Conservation (phyloP, 2,888 invertebrate species). For the Brachylomia viminalis region DNA sequence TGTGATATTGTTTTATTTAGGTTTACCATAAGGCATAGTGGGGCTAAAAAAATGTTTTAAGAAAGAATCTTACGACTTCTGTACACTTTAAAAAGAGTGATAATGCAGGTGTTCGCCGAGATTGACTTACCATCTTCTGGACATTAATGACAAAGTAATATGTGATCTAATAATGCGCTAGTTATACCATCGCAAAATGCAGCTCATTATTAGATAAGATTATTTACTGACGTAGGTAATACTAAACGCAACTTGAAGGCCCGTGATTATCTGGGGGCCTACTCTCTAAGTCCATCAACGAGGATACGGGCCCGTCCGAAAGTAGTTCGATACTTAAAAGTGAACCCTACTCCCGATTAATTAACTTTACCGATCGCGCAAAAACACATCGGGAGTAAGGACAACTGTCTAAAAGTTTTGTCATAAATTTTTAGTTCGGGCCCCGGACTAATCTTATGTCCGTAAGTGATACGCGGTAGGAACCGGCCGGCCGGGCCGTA, state of each 20-base stretch:
- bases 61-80: slow-evolving; percentile 37
- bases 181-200: background rate
- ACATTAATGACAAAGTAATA: background rate
- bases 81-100: slow-evolving; percentile 5
- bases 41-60: slow-evolving; percentile 18
- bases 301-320: too few relatives aligned
- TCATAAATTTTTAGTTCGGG: too few relatives aligned
- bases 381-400: too few relatives aligned
- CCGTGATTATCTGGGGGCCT: too few relatives aligned
- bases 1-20: slow-evolving; percentile 64
- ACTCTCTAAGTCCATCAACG: too few relatives aligned
- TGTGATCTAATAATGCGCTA: background rate
- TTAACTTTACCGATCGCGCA: too few relatives aligned
- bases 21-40: slow-evolving; percentile 41
- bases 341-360: too few relatives aligned
- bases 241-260: background rate
- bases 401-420: too few relatives aligned
- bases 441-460: too few relatives aligned
- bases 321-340: too few relatives aligned
- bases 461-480: too few relatives aligned
- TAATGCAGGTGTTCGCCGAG: background rate
- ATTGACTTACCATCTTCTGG: background rate
- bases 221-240: background rate
- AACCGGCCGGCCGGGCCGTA: too few relatives aligned
- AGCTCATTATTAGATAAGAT: background rate